These are phyloP conservation scores for Cerastis leucographa DNA, from an alignment of 2,888 invertebrate species.

Conservation along the genomic window DNA sequence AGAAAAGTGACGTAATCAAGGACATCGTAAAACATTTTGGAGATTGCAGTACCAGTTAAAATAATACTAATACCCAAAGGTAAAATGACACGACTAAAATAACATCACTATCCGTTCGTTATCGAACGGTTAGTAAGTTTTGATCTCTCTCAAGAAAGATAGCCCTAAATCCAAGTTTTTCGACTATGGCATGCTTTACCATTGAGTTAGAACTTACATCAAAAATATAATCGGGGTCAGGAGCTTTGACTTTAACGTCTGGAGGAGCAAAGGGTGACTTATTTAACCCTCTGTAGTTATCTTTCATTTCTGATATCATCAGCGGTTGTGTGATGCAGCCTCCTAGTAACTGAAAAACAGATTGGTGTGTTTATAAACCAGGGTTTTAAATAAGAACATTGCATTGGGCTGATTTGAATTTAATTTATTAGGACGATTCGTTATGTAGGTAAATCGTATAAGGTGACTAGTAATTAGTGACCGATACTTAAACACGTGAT, in stretches of 20 bases:
- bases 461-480: too few relatives aligned
- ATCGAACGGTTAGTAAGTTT: too few relatives aligned
- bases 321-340: constrained; percentile 78
- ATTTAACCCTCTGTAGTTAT: constrained; percentile 78
- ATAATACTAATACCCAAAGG: neutral
- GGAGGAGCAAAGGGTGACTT: constrained; percentile 79
- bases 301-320: constrained; percentile 85
- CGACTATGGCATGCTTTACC: neutral
- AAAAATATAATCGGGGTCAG: constrained; percentile 85
- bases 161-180: neutral
- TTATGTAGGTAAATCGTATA: too few relatives aligned
- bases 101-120: too few relatives aligned
- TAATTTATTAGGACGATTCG: neutral
- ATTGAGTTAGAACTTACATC: constrained; percentile 76
- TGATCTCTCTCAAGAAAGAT: neutral
- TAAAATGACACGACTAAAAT: neutral
- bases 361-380: neutral
- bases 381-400: neutral
- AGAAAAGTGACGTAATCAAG: neutral
- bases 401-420: neutral
- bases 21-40: neutral
- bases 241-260: constrained; percentile 77
- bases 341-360: constrained; percentile 79
- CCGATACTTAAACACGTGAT: too few relatives aligned
- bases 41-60: neutral